phyloP scores from a whole-genome alignment of 2,797 vertebrate species.

The Monodelphis domestica region DNA sequence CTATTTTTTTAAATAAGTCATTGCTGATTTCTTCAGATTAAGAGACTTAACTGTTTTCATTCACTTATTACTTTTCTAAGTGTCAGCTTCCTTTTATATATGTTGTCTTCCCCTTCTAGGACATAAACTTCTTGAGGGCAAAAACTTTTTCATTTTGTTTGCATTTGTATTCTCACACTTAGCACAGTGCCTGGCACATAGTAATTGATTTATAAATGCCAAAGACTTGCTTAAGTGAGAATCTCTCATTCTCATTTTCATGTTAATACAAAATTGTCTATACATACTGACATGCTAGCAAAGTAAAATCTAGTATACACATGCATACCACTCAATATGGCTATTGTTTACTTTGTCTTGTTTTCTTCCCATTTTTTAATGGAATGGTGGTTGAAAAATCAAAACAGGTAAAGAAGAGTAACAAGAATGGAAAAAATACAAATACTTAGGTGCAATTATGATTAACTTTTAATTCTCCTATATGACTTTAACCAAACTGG shows the following conservation, averaged over 20 bases:
- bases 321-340: slow-evolving; percentile 16
- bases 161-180: too few relatives aligned
- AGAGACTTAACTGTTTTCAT: slow-evolving; percentile 10
- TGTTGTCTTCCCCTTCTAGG: too few relatives aligned
- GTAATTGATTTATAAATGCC: too few relatives aligned
- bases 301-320: slow-evolving; percentile 44
- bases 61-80: neutral
- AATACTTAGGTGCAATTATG: neutral
- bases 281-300: neutral
- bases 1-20: slow-evolving; percentile 14
- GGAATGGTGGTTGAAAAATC: slow-evolving; percentile 39
- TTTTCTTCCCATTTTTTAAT: slow-evolving; percentile 7
- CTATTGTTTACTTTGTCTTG: too few relatives aligned
- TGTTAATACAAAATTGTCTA: too few relatives aligned
- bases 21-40: slow-evolving; percentile 9
- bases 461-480: neutral
- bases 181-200: too few relatives aligned
- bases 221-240: too few relatives aligned
- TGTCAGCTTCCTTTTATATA: too few relatives aligned
- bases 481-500: slow-evolving; percentile 8
- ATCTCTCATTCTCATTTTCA: too few relatives aligned
- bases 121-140: slow-evolving; percentile 6
- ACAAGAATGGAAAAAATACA: slow-evolving; percentile 15
- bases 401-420: slow-evolving; percentile 1
- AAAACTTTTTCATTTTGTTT: neutral